Percentiles rank a stretch among this genome's conserved stretches.
These are phyloP conservation scores for Gobio gobio DNA, from an alignment of 2,113 vertebrate species.

Conservation along the genomic window DNA sequence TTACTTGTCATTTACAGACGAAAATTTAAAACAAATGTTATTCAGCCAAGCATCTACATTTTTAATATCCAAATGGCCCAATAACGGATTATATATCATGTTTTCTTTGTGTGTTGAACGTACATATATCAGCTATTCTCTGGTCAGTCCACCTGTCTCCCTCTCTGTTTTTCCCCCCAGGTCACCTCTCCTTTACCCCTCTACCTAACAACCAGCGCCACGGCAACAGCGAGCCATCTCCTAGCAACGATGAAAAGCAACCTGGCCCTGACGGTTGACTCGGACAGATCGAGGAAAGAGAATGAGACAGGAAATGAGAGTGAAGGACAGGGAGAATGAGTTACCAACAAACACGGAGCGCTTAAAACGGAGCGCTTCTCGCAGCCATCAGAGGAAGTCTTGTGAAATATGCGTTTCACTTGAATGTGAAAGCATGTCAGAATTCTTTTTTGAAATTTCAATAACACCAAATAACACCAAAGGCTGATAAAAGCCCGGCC, in stretches of 20 bases:
- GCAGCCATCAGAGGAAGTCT: neutral
- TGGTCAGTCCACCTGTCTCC: conserved; percentile 20
- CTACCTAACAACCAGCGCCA: conserved; percentile 78
- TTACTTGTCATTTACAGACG: too few relatives aligned
- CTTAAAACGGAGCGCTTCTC: neutral
- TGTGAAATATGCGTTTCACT: conserved; percentile 1
- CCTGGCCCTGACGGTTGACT: conserved; percentile 71
- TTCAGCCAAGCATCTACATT: too few relatives aligned
- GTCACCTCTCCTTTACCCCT: conserved; percentile 60
- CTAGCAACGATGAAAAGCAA: conserved; percentile 79
- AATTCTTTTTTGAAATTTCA: neutral
- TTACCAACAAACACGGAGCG: conserved; percentile 45
- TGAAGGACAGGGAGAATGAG: conserved; percentile 54
- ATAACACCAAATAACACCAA: conserved; percentile 16
- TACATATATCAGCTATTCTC: neutral
- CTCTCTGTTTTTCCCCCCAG: conserved; percentile 10
- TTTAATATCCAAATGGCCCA: too few relatives aligned
- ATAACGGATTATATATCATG: neutral
- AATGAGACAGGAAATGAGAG: conserved; percentile 54
- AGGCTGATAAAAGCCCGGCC: conserved; percentile 10
- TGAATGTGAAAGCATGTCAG: neutral
- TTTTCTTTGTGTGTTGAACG: neutral
- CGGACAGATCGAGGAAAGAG: conserved; percentile 57
- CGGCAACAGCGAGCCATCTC: conserved; percentile 80
- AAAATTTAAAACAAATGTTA: too few relatives aligned